Evolutionary conservation across 2,888 invertebrate species (phyloP).

Genomic region (Ectobius pallidus): DNA sequence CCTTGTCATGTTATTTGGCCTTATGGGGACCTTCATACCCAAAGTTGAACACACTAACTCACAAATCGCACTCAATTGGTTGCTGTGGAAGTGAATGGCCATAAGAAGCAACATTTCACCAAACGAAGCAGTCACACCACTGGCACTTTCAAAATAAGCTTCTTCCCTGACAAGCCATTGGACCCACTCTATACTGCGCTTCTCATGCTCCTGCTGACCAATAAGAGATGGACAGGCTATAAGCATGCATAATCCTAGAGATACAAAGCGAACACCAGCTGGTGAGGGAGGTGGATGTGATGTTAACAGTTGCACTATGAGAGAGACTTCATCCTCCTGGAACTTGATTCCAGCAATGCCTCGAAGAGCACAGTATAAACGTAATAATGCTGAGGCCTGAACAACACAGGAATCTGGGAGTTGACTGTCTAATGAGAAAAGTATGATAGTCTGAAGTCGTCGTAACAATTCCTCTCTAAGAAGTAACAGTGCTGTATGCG

Average conservation of each 20-base stretch:
- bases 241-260: slow-evolving; percentile 90
- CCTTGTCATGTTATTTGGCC: slow-evolving; percentile 84
- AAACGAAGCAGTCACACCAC: slow-evolving; percentile 86
- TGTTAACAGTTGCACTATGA: slow-evolving; percentile 83
- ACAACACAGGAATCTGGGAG: slow-evolving; percentile 68
- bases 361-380: slow-evolving; percentile 86
- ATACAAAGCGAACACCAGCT: slow-evolving; percentile 88
- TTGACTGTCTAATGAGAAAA: slow-evolving; percentile 65
- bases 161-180: slow-evolving; percentile 92
- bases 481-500: slow-evolving; percentile 69
- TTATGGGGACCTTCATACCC: slow-evolving; percentile 89
- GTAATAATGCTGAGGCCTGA: slow-evolving; percentile 86
- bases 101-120: slow-evolving; percentile 95
- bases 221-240: slow-evolving; percentile 91
- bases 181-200: slow-evolving; percentile 89
- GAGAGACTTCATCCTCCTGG: slow-evolving; percentile 88
- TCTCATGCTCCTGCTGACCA: slow-evolving; percentile 78
- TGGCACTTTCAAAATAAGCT: slow-evolving; percentile 84
- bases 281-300: slow-evolving; percentile 89
- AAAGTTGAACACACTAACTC: slow-evolving; percentile 93
- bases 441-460: slow-evolving; percentile 69
- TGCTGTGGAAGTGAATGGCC: slow-evolving; percentile 97
- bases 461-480: slow-evolving; percentile 78
- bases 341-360: slow-evolving; percentile 55
- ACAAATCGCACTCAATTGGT: slow-evolving; percentile 90